phyloP scores from a whole-genome alignment of 2,888 invertebrate species.

The Pterostichus madidus region DNA sequence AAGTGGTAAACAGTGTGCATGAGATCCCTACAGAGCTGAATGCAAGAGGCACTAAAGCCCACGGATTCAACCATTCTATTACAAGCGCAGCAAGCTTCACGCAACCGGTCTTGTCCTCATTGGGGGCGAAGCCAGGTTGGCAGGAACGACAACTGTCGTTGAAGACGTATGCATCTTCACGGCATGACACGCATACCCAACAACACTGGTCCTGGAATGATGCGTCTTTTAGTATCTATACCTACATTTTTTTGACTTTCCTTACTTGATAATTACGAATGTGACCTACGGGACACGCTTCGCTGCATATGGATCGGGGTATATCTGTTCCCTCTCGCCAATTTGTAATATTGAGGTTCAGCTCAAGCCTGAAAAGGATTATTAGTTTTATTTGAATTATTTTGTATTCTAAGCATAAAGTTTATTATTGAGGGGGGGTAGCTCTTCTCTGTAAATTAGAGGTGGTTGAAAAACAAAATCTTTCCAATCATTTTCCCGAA shows the following conservation, averaged over 20 bases:
- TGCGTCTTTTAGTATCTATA: neutral
- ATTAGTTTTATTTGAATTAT: too few species aligned
- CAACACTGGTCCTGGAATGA: slow-evolving; percentile 81
- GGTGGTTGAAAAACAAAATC: too few species aligned
- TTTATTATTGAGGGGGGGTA: too few species aligned
- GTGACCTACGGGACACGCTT: slow-evolving; percentile 81
- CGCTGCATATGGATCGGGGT: slow-evolving; percentile 82
- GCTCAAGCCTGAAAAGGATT: slow-evolving; percentile 75
- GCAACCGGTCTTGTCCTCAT: slow-evolving; percentile 78
- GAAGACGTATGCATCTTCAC: slow-evolving; percentile 81
- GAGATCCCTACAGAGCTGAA: slow-evolving; percentile 83
- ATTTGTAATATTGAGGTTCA: slow-evolving; percentile 77
- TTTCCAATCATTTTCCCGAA: too few species aligned
- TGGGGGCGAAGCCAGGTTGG: slow-evolving; percentile 79
- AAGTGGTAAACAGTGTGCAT: slow-evolving; percentile 81
- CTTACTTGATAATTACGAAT: slow-evolving; percentile 80
- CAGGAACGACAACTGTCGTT: slow-evolving; percentile 82
- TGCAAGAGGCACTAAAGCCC: slow-evolving; percentile 83
- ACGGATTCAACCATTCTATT: slow-evolving; percentile 82
- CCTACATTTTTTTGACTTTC: neutral
- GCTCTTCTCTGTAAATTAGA: too few species aligned
- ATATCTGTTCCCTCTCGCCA: slow-evolving; percentile 77
- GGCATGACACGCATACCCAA: slow-evolving; percentile 85
- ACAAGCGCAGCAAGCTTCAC: slow-evolving; percentile 80
- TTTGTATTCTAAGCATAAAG: too few species aligned